Base-by-base conservation (phyloP, 1,140 invertebrate genomes). In the Atta cephalotes region DNA sequence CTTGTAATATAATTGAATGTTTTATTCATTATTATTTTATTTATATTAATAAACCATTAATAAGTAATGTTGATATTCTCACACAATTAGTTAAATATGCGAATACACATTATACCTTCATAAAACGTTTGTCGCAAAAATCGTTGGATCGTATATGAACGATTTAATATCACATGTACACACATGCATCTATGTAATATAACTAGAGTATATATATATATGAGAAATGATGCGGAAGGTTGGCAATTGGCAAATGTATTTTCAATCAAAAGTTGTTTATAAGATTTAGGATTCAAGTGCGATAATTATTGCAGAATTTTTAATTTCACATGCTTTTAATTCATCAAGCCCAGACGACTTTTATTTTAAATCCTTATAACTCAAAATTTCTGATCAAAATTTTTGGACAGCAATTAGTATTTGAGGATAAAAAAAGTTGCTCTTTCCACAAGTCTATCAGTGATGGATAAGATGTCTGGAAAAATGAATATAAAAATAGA, bases 131-230 rank as follows among this genome's bases (percentile, higher is more conserved):
- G 10, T 45, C 7, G n/a, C 5, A 49, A 16, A 58, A 74, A 62
- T 76, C 31, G 5, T 62, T 84, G 39, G 58, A 76, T 84, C 45
- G 56, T 62, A 84, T 63, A 21, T 31, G 28, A 76, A n/a, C 25
- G 4, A 25, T 74, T 81, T 71, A 81, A 71, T 10, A 3, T 3
- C 35, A 28, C 5, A 14, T 51, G 80, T 62, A 76, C 16, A 62
- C 56, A n/a, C n/a, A 51, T 51, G 39, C 39, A 6, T 72, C 12
- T 74, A 25, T 82, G 45, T 84, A 84, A 62, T 56, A 84, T 74
- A 74, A 62, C n/a, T 45, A 7, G 39, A 62, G n/a, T 39, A 56
- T 56, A 56, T 18, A 31, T 31, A 31, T 31, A 31, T 31, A n/a
- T n/a, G 28, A 28, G 28, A 28, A 31, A 31, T 31, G 5, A 31